These are phyloP conservation scores for Ammodytes dubius DNA, from an alignment of 2,113 vertebrate species.

Conservation along the genomic window DNA sequence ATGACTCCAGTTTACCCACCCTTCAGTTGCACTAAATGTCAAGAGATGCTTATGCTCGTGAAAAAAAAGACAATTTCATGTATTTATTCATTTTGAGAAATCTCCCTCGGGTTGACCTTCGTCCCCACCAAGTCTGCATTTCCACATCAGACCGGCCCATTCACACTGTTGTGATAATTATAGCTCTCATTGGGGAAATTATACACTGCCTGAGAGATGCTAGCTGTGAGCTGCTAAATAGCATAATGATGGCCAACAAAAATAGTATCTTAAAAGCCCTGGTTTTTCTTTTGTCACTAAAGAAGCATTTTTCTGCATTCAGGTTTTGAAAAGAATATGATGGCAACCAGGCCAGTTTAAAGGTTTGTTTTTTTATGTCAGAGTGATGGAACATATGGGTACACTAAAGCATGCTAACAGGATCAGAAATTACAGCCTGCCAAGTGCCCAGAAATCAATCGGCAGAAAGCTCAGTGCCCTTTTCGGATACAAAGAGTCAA, in stretches of 20 bases:
- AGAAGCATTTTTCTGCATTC: constrained; percentile 55
- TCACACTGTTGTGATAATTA: constrained; percentile 84
- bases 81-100: constrained; percentile 66
- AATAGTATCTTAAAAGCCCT: constrained; percentile 80
- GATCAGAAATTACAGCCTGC: constrained; percentile 47
- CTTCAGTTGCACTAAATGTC: constrained; percentile 42
- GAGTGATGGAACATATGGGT: constrained; percentile 44
- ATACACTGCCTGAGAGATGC: constrained; percentile 74
- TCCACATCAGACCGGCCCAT: constrained; percentile 76
- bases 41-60: constrained; percentile 51
- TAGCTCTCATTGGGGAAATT: constrained; percentile 82
- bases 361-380: constrained; percentile 60
- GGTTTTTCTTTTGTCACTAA: constrained; percentile 63
- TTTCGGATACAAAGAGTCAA: constrained; percentile 3
- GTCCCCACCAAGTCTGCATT: constrained; percentile 63
- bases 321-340: constrained; percentile 30
- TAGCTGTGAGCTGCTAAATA: constrained; percentile 83
- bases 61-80: constrained; percentile 47
- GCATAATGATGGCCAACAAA: constrained; percentile 78
- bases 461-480: neutral
- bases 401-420: constrained; percentile 35
- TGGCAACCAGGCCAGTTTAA: constrained; percentile 20
- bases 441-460: constrained; percentile 23
- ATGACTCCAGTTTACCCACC: constrained; percentile 28
- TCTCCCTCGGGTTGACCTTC: constrained; percentile 79